Evolutionary conservation across 2,113 vertebrate species (phyloP), one percentile per base, ranked within the genome.

Genomic region (Marmota monax): DNA sequence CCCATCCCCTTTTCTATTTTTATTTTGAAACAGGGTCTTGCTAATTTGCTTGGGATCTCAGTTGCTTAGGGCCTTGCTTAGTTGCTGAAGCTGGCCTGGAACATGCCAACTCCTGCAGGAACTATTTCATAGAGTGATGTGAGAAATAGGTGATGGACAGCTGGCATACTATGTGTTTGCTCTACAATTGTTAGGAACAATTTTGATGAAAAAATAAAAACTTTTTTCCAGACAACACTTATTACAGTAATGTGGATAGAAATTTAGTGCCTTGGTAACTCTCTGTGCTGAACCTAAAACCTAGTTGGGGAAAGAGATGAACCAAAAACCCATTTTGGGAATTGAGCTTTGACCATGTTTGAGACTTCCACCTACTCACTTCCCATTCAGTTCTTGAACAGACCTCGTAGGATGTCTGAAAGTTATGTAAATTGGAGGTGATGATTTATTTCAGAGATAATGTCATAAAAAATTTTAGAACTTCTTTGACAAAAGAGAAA

Each of bases 351-450:
- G 45, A 13, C n/a, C 58, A 3, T n/a, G 34, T 53, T 23, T 3
- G 4, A 78, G 45, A 32, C 13, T 88, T 39, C 80, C 1, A 22
- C 73, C 76, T 73, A 84, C 76, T 17, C 22, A 34, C n/a, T 69
- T 87, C 78, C 65, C 79, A 84, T 61, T 90, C 25, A 42, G 51
- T 76, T 80, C 65, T 73, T 88, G 51, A 90, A 73, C 34, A 78
- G 61, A 32, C 37, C 53, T 69, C 45, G 70, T 88, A 61, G 78
- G 72, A 95, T 74, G 88, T 96, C 87, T 96, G 70, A 72, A 90
- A 90, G 20, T 90, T 92, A 94, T 78, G 23, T 61, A 92, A 92
- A 94, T 74, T 77, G 53, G 34, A 95, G 69, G 18, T 82, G 78
- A 84, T 53, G 14, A 72, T 84, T 95, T 92, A 84, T 87, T 87